phyloP scores from a whole-genome alignment of 2,888 invertebrate genomes.

The Drosophila villosipedis region DNA sequence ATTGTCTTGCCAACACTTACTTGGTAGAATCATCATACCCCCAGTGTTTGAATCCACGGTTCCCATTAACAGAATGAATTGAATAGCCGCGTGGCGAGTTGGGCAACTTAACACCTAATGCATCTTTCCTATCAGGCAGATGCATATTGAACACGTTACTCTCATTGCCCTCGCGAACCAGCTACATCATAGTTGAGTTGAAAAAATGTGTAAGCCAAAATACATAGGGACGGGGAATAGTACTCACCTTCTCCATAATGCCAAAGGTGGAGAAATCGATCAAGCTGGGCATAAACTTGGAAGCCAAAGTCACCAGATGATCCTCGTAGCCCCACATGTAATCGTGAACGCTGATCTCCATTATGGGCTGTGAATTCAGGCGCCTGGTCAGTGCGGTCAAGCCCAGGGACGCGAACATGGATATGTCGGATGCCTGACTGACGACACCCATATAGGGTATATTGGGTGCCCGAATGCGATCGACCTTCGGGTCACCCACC shows the following conservation, averaged over 20 bases:
- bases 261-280: slow-evolving; percentile 93
- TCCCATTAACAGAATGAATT: slow-evolving; percentile 88
- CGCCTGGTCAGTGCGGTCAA: slow-evolving; percentile 87
- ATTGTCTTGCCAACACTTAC: slow-evolving; percentile 56
- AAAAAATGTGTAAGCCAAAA: slow-evolving; percentile 1
- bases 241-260: slow-evolving; percentile 90
- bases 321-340: slow-evolving; percentile 94
- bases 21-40: slow-evolving; percentile 85
- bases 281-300: slow-evolving; percentile 90
- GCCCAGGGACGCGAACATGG: slow-evolving; percentile 86
- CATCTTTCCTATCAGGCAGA: slow-evolving; percentile 83
- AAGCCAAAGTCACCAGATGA: slow-evolving; percentile 89
- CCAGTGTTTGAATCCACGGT: slow-evolving; percentile 89
- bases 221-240: not conserved
- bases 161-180: slow-evolving; percentile 88
- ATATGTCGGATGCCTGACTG: slow-evolving; percentile 79
- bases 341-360: slow-evolving; percentile 88
- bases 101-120: slow-evolving; percentile 52
- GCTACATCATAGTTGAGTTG: slow-evolving; percentile 82
- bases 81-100: slow-evolving; percentile 85
- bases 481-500: slow-evolving; percentile 87
- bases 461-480: slow-evolving; percentile 89
- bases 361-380: slow-evolving; percentile 88
- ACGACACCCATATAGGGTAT: slow-evolving; percentile 88
- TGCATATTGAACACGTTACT: slow-evolving; percentile 87